phyloP scores from a whole-genome alignment of 2,888 invertebrate species.

The Acrobasis suavella region DNA sequence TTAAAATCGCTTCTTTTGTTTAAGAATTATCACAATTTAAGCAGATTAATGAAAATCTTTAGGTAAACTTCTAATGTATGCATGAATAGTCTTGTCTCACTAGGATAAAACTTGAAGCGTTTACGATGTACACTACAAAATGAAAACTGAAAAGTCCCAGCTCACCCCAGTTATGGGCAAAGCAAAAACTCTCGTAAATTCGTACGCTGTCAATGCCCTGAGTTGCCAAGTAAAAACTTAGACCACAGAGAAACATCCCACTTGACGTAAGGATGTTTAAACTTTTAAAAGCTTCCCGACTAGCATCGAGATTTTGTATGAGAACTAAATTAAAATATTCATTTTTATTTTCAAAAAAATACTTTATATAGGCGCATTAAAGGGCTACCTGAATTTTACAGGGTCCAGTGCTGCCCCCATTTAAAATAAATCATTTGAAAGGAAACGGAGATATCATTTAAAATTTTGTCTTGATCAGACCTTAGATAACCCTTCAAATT shows the following conservation, averaged over 20 bases:
- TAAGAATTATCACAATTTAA: too few relatives aligned
- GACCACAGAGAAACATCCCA: slow-evolving; percentile 32
- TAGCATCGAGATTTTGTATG: not conserved
- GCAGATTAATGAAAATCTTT: too few relatives aligned
- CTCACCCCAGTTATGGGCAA: slow-evolving; percentile 40
- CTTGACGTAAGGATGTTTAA: slow-evolving; percentile 37
- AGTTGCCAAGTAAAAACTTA: slow-evolving; percentile 55
- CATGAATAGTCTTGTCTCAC: slow-evolving; percentile 5
- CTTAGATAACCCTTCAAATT: too few relatives aligned
- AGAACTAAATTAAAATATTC: too few relatives aligned
- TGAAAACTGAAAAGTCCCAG: slow-evolving; percentile 32
- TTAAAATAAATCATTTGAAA: too few relatives aligned
- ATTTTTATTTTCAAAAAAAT: too few relatives aligned
- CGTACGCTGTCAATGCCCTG: slow-evolving; percentile 57
- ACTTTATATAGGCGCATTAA: too few relatives aligned
- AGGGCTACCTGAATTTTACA: too few relatives aligned
- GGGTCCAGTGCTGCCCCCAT: too few relatives aligned
- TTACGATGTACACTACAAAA: slow-evolving; percentile 28
- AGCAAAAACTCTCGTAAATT: slow-evolving; percentile 52
- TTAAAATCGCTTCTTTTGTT: too few relatives aligned
- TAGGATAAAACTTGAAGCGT: slow-evolving; percentile 26
- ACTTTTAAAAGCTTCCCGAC: slow-evolving; percentile 34
- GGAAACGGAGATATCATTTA: too few relatives aligned
- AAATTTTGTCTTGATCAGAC: too few relatives aligned
- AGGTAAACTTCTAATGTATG: not conserved